These are phyloP conservation scores for Lucifuga dentata DNA, from an alignment of 2,113 vertebrate species.

Conservation along the genomic window DNA sequence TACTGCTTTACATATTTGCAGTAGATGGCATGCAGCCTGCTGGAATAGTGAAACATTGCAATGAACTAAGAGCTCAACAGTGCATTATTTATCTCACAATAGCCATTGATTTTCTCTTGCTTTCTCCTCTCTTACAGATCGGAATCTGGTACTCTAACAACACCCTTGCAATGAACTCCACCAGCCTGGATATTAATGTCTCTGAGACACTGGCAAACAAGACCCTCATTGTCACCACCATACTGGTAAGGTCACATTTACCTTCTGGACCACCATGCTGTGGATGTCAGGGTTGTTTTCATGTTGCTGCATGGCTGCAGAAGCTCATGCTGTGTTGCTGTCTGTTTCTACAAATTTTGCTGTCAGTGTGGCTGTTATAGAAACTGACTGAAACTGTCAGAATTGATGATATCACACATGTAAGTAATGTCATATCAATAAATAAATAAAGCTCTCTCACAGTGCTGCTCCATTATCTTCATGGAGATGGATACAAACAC, in stretches of 20 bases:
- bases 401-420: conserved; percentile 13
- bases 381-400: conserved; percentile 54
- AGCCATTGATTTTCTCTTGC: conserved; percentile 50
- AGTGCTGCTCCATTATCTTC: conserved; percentile 3
- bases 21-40: conserved; percentile 6
- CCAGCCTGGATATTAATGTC: conserved; percentile 90
- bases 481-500: conserved; percentile 6
- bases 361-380: conserved; percentile 65
- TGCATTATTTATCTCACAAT: conserved; percentile 57
- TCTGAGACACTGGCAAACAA: conserved; percentile 93
- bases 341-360: conserved; percentile 63
- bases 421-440: conserved; percentile 22
- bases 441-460: conserved; percentile 12
- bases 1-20: conserved; percentile 15
- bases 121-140: conserved; percentile 79
- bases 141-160: conserved; percentile 95
- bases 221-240: conserved; percentile 93
- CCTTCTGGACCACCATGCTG: conserved; percentile 13
- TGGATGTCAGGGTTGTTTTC: conserved; percentile 33
- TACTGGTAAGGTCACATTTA: conserved; percentile 85
- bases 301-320: conserved; percentile 15
- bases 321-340: conserved; percentile 47
- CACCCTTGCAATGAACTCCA: conserved; percentile 92
- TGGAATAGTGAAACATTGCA: conserved; percentile 27
- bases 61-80: conserved; percentile 16